Evolutionary conservation across 2,113 vertebrate genomes (phyloP).

Genomic region (Cavia aperea): DNA sequence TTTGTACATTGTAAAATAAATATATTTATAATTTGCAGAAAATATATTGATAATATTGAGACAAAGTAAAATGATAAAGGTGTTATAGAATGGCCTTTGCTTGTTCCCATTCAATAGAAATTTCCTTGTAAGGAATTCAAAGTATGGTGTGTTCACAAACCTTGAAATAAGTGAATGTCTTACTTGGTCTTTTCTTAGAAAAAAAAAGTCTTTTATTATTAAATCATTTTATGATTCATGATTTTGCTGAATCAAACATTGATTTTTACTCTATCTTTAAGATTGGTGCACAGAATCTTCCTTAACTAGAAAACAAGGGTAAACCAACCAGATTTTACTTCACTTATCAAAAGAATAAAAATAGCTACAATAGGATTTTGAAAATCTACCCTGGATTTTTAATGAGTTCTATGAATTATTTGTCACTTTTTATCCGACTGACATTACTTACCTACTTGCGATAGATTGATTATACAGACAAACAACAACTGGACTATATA

Average conservation of each 20-base stretch:
- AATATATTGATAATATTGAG: neutral
- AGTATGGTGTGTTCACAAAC: neutral
- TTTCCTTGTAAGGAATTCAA: constrained; percentile 34
- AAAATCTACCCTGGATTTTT: neutral
- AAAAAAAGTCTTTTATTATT: constrained; percentile 22
- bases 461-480: neutral
- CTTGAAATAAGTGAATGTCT: neutral
- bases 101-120: neutral
- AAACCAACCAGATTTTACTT: constrained; percentile 26
- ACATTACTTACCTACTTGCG: neutral
- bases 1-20: neutral
- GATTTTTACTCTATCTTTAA: constrained; percentile 12
- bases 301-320: neutral
- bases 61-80: neutral
- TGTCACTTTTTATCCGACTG: neutral
- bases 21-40: neutral
- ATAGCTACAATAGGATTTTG: neutral
- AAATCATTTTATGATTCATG: constrained; percentile 11
- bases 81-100: neutral
- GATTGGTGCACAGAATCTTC: neutral
- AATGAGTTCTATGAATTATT: neutral
- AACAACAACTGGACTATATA: neutral
- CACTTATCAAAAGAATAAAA: constrained; percentile 15
- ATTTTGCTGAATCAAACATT: constrained; percentile 14
- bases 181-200: constrained; percentile 7